Evolutionary conservation across 2,113 vertebrate species (phyloP).

Genomic region (Oostethus manadensis): DNA sequence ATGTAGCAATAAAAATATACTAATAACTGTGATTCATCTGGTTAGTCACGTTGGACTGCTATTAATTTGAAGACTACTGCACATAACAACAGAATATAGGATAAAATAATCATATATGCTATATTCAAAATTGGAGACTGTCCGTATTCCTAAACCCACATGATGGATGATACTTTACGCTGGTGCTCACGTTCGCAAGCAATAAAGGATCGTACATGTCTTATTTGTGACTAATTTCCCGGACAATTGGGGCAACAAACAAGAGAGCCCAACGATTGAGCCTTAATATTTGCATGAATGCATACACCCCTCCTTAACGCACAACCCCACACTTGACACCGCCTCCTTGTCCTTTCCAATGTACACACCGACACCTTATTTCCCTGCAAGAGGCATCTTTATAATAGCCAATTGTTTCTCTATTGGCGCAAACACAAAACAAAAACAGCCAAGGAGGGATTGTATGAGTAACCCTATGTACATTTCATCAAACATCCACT

Average conservation of each 20-base stretch:
- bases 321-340: constrained; percentile 38
- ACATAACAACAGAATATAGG: too few species aligned
- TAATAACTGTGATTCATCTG: too few species aligned
- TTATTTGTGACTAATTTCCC: constrained; percentile 59
- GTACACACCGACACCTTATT: constrained; percentile 61
- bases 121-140: too few species aligned
- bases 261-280: constrained; percentile 25
- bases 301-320: constrained; percentile 47
- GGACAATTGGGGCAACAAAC: constrained; percentile 37
- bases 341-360: constrained; percentile 36
- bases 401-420: constrained; percentile 76
- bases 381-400: constrained; percentile 60
- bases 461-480: constrained; percentile 53
- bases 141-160: constrained; percentile 9
- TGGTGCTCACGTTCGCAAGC: constrained; percentile 17
- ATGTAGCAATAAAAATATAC: too few species aligned
- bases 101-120: too few species aligned
- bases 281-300: constrained; percentile 64
- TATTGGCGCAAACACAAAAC: constrained; percentile 50
- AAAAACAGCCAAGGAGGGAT: constrained; percentile 57
- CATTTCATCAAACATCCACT: constrained; percentile 65
- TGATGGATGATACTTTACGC: constrained; percentile 2
- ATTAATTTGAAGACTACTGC: too few species aligned
- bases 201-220: constrained; percentile 39
- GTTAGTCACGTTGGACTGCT: too few species aligned